Evolutionary conservation across 1,140 invertebrate genomes (phyloP), one percentile per base, ranked within the genome.

Genomic region (Lasioglossum albipes): DNA sequence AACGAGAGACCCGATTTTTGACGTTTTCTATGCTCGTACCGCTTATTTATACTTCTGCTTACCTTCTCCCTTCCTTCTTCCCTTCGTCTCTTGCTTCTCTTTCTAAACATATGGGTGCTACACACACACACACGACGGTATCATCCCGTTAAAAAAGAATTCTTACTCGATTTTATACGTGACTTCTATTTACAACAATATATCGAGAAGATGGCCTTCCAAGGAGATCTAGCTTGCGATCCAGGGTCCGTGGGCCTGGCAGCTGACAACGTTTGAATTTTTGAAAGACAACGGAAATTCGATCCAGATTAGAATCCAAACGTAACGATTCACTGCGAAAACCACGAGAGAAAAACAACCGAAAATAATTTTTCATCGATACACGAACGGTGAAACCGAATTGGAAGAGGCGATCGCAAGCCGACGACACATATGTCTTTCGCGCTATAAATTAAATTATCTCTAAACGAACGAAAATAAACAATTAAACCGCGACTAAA

Each of bases 101-200:
- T 76, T 88, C 81, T 83, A 81, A 90, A 88, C 86, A 87, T 84
- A 90, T n/a, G 85, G 87, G 87, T 91, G 87, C 89, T 91, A 92
- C 59, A 61, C 59, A 92, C 87, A 88, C 74, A 81, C 78, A 79
- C 88, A 92, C 90, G 91, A 90, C 91, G 93, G 90, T 92, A 92
- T 92, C 89, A 90, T 90, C 89, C 91, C 89, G 89, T 88, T 88
- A 87, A 87, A 89, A 89, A 91, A 59, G 16, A 89, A 90, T 87
- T 89, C 69, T 90, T 91, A 90, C 61, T 82, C 81, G 75, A 89
- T 82, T 90, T 90, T 90, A 87, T 82, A 82, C 61, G 74, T 88
- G 83, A 90, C 84, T 90, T 66, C 87, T 91, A 91, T 91, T 89
- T 91, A 91, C 90, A 90, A 89, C 79, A 88, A 90, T 90, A 86